Evolutionary conservation across 2,113 vertebrate genomes (phyloP), one percentile per base, ranked within the genome.

Genomic region (Rhombomys opimus): DNA sequence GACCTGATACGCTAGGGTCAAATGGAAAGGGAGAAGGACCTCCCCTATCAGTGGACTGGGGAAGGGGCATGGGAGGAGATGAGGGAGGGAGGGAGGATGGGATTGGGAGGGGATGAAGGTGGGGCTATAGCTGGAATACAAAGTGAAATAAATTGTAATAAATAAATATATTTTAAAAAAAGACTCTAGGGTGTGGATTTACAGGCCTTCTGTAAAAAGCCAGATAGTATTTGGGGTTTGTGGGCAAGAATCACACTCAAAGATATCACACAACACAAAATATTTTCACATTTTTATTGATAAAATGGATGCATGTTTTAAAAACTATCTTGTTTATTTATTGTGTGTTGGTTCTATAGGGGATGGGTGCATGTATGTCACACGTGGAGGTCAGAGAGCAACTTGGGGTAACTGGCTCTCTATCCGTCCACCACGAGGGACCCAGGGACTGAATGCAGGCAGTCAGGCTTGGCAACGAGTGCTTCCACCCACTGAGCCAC

Each of bases 261-360:
- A 1, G 1, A 11, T 23, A 75, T 8, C 20, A 32, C 22, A 86
- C 82, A 25, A 84, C 32, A 46, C 95, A 78, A 59, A 6, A 85
- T 75, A 68, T 35, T 38, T 41, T 38, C 7, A 82, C 30, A 18
- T 91, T 91, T 63, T 75, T 88, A 67, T 78, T 88, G 68, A 90
- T 50, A 27, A 75, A 92, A 90, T 87, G 46, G 46, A 46, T 5
- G 46, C 80, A 82, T 38, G 22, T 38, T 81, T 81, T 22, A 59
- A n/a, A 78, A n/a, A n/a, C 32, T 14, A 20, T 41, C 14, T 27
- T 76, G 73, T 13, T 25, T 76, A 46, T 76, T 25, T 77, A 15
- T 15, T 41, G 35, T 41, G 78, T 81, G 81, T 63, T 38, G 54
- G 59, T 54, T 6, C 18, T 13, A 5, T 10, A 61, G 80, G n/a